Conservation (phyloP, 2,888 invertebrate species). For the Lepeophtheirus nordmannii region DNA sequence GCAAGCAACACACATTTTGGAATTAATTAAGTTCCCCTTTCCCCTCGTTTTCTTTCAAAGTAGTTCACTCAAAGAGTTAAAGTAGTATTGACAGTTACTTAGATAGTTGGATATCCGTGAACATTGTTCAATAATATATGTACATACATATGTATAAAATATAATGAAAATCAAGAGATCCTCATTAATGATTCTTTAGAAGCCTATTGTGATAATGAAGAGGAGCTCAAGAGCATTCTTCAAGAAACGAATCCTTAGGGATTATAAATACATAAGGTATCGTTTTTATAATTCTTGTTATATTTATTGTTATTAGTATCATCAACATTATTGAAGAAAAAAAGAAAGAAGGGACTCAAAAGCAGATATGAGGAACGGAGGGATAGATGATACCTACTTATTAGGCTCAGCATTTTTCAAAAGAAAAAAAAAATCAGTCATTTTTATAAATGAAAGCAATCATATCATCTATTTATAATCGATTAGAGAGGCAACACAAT, state of each 20-base stretch:
- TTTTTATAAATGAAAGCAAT: not conserved
- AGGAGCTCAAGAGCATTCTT: not conserved
- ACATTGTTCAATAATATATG: no score
- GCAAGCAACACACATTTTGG: no score
- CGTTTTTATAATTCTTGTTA: no score
- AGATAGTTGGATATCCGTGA: no score
- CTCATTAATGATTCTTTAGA: not conserved
- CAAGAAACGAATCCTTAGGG: constrained; percentile 7
- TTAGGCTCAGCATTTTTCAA: not conserved
- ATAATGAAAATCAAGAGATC: not conserved
- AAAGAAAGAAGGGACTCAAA: not conserved
- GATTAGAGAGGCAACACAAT: not conserved
- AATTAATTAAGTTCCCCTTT: no score
- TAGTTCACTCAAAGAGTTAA: no score
- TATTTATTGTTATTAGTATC: not conserved
- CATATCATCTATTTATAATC: constrained; percentile 7
- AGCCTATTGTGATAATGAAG: not conserved
- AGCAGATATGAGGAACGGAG: not conserved
- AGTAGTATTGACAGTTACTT: no score
- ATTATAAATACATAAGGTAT: not conserved
- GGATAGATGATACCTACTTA: not conserved
- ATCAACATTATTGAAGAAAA: not conserved
- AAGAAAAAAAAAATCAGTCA: not conserved
- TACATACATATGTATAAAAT: not conserved
- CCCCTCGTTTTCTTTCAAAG: no score